Conservation (phyloP, 2,113 vertebrate genomes). For the Genyomyrus donnyi region DNA sequence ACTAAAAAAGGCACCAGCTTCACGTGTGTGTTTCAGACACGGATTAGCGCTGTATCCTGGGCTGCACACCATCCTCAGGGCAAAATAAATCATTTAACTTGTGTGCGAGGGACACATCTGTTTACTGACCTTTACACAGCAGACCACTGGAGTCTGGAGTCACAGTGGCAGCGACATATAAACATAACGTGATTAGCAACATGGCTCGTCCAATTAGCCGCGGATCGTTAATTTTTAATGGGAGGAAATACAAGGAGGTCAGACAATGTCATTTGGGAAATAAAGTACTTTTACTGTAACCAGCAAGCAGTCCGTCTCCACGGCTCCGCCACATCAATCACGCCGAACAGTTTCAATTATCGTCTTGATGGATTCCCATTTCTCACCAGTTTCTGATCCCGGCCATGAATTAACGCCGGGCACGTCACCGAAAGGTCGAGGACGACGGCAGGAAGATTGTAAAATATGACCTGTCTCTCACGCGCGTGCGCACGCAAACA, state of each 20-base stretch:
- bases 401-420: slow-evolving; percentile 19
- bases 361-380: slow-evolving; percentile 35
- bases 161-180: slow-evolving; percentile 22
- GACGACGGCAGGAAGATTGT: not conserved
- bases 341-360: slow-evolving; percentile 37
- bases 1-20: not conserved
- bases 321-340: slow-evolving; percentile 37
- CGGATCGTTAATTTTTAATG: slow-evolving; percentile 35
- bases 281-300: slow-evolving; percentile 18
- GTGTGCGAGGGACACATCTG: slow-evolving; percentile 24
- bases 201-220: slow-evolving; percentile 39
- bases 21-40: not conserved
- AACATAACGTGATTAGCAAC: slow-evolving; percentile 25
- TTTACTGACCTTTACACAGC: slow-evolving; percentile 36
- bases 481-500: not conserved
- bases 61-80: not conserved
- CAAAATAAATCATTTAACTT: slow-evolving; percentile 28
- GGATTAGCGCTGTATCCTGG: not conserved
- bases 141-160: slow-evolving; percentile 20
- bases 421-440: not conserved
- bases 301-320: slow-evolving; percentile 17
- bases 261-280: slow-evolving; percentile 33
- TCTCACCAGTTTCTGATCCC: slow-evolving; percentile 31
- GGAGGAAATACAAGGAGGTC: slow-evolving; percentile 32
- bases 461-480: not conserved